Base-by-base conservation (phyloP, 2,797 vertebrate genomes). In the Perodicticus potto region DNA sequence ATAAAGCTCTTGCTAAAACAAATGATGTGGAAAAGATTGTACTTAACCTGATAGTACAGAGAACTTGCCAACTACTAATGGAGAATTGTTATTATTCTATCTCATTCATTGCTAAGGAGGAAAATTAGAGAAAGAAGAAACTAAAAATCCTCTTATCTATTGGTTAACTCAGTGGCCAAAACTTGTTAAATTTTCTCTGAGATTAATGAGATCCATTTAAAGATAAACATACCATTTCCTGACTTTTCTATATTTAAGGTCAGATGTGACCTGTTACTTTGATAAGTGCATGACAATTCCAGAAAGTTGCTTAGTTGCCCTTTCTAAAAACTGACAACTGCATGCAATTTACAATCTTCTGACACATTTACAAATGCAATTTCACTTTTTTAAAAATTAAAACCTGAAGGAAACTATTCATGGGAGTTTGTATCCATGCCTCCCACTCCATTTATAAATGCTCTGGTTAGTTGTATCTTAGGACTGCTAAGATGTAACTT, bases 51-150 rank as follows among this genome's bases (percentile, higher is more conserved):
- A 53, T 49, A 63, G 70, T 40, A 49, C 20, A 74, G 57, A 92
- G 53, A 76, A 43, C 43, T 72, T 94, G 72, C 57, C 81, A 92
- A 19, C 20, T 23, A 49, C 67, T 27, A 20, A 7, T 1, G 25
- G 57, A 77, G 20, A 95, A 29, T 20, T 89, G 91, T n/a, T 86
- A n/a, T 57, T 96, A 93, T 97, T 87, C 67, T 55, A 25, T 55
- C 83, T 90, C 29, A 6, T 49, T 96, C 61, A 82, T 80, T 90
- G 89, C 27, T 61, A 85, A 87, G n/a, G 57, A 73, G 92, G 82
- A 86, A 86, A 93, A 93, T 67, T 45, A 40, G 70, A 95, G 19
- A 37, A 22, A 67, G 80, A 83, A 57, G 70, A 80, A 88, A 83
- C 5, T 23, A 11, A 34, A 91, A 72, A 67, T 92, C 22, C 32